Conservation (phyloP, 2,888 invertebrate species). For the Ochlodes sylvanus region DNA sequence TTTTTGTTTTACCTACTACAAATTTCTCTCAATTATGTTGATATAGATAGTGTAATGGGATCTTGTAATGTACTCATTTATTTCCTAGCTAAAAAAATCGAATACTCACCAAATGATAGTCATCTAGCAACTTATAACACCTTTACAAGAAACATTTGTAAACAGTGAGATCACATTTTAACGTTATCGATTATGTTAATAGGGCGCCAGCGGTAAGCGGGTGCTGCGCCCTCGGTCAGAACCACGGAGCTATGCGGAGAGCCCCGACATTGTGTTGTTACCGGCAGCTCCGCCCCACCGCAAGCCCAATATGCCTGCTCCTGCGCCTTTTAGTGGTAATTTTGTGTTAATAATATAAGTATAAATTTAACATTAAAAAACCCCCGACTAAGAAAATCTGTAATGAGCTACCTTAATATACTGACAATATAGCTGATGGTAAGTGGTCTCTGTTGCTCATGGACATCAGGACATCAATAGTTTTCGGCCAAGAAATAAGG, state of each 20-base stretch:
- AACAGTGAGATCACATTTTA: background rate
- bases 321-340: slow-evolving; percentile 69
- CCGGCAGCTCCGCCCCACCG: slow-evolving; percentile 84
- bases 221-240: slow-evolving; percentile 93
- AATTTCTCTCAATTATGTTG: no score
- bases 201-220: slow-evolving; percentile 84
- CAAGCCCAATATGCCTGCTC: slow-evolving; percentile 60
- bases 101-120: background rate
- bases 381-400: no score
- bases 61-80: no score
- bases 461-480: no score
- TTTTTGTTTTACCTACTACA: no score
- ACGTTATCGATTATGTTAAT: background rate
- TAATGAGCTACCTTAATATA: no score
- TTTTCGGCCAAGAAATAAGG: no score
- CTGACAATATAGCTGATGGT: background rate
- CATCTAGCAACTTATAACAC: slow-evolving; percentile 20
- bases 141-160: background rate
- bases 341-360: no score
- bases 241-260: slow-evolving; percentile 93
- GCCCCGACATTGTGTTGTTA: slow-evolving; percentile 88
- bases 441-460: background rate
- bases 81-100: no score
- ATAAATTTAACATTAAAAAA: no score
- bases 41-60: no score